phyloP scores from a whole-genome alignment of 2,797 vertebrate genomes.

The Sebastes diaconus region DNA sequence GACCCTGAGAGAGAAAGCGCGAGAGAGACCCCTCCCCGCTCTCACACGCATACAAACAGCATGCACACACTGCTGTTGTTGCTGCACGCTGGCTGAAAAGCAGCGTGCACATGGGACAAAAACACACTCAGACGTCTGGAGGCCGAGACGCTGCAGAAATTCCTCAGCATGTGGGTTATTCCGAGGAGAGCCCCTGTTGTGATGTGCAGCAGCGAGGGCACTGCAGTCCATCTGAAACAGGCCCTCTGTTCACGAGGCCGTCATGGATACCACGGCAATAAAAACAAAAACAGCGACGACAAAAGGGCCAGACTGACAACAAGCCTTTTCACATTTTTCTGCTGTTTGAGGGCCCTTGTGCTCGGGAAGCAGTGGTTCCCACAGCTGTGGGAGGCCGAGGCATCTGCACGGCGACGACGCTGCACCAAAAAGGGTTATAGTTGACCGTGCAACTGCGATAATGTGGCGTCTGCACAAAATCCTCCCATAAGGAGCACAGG shows the following conservation, averaged over 20 bases:
- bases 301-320: constrained; percentile 72
- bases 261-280: constrained; percentile 78
- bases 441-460: constrained; percentile 16
- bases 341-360: constrained; percentile 59
- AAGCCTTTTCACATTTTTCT: constrained; percentile 72
- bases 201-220: constrained; percentile 57
- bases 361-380: constrained; percentile 68
- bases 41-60: constrained; percentile 47
- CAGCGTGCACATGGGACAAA: constrained; percentile 46
- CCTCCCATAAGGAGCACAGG: constrained; percentile 6
- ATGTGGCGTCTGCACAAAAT: constrained; percentile 32
- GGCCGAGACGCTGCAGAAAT: constrained; percentile 68
- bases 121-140: constrained; percentile 71
- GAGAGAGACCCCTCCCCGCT: constrained; percentile 1
- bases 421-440: constrained; percentile 19
- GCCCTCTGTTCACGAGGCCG: constrained; percentile 73
- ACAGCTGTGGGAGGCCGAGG: constrained; percentile 65
- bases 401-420: background rate
- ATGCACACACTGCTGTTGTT: constrained; percentile 36
- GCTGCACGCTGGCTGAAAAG: constrained; percentile 39
- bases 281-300: constrained; percentile 77
- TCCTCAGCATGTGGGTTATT: constrained; percentile 73
- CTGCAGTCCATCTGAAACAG: constrained; percentile 63
- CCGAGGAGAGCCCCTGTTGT: constrained; percentile 57
- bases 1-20: constrained; percentile 21